Conservation (phyloP, 1,140 invertebrate genomes). For the Octopus bimaculoides region DNA sequence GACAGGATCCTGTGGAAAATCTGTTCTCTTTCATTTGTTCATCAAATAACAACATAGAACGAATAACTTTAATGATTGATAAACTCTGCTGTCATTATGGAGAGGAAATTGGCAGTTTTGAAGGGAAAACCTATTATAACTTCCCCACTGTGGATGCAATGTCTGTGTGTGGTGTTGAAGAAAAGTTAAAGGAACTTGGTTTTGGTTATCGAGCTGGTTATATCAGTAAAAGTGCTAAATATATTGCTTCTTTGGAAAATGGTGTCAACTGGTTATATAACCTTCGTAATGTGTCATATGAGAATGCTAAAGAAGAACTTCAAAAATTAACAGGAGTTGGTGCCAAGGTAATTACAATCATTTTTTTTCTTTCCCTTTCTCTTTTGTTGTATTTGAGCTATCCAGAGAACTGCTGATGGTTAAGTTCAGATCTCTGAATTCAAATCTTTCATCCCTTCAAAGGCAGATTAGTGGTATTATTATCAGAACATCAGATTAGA, state of each 20-base stretch:
- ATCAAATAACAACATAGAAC: slow-evolving; percentile 91
- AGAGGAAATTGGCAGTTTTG: slow-evolving; percentile 67
- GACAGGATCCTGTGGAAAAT: slow-evolving; percentile 90
- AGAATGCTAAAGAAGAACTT: slow-evolving; percentile 68
- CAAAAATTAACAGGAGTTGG: slow-evolving; percentile 82
- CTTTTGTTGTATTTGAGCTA: too few species aligned
- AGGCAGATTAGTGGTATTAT: too few species aligned
- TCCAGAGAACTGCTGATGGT: too few species aligned
- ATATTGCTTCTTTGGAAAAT: slow-evolving; percentile 60
- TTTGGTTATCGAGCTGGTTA: slow-evolving; percentile 85
- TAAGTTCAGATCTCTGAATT: too few species aligned
- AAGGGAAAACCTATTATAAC: slow-evolving; percentile 69
- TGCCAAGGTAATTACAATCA: slow-evolving; percentile 68
- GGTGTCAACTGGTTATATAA: slow-evolving; percentile 70
- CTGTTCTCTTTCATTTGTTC: slow-evolving; percentile 96
- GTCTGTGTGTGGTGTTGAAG: slow-evolving; percentile 56
- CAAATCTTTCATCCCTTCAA: too few species aligned
- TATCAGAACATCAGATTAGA: too few species aligned
- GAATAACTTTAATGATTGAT: slow-evolving; percentile 83
- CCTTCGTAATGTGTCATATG: slow-evolving; percentile 70
- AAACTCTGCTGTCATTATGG: slow-evolving; percentile 84
- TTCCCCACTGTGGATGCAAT: slow-evolving; percentile 78
- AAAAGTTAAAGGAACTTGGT: slow-evolving; percentile 69
- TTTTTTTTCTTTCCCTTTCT: too few species aligned
- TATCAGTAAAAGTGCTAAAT: slow-evolving; percentile 35